phyloP scores from a whole-genome alignment of 2,888 invertebrate genomes.

The Nomada fucata region DNA sequence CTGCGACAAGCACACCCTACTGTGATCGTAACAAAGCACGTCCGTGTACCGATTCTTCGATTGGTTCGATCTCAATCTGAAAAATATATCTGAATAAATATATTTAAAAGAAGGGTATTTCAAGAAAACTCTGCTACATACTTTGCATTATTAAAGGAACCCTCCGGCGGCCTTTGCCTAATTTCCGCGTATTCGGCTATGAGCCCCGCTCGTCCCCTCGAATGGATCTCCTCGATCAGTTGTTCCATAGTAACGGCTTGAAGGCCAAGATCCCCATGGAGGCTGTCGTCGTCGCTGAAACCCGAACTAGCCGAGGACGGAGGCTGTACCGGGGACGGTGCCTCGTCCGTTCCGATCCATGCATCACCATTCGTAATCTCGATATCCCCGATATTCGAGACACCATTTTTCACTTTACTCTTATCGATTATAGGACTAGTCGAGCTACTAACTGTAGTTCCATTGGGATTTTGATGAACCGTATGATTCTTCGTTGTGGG shows the following conservation, averaged over 20 bases:
- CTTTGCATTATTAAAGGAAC: conserved; percentile 95
- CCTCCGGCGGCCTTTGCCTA: conserved; percentile 92
- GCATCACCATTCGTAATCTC: conserved; percentile 84
- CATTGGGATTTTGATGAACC: conserved; percentile 73
- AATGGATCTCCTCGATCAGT: conserved; percentile 90
- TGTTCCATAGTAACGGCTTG: conserved; percentile 90
- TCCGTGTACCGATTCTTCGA: conserved; percentile 97
- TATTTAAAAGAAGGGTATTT: not conserved
- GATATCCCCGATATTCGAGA: conserved; percentile 83
- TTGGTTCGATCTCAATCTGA: conserved; percentile 88
- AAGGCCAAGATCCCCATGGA: conserved; percentile 88
- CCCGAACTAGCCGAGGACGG: conserved; percentile 92
- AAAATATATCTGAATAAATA: not conserved
- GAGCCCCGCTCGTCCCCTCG: conserved; percentile 92
- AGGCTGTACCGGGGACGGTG: conserved; percentile 86
- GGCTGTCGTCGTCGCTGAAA: conserved; percentile 95
- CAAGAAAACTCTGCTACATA: conserved; percentile 81
- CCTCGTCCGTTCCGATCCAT: conserved; percentile 85
- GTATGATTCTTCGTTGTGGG: conserved; percentile 76
- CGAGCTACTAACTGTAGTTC: conserved; percentile 75
- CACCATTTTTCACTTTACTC: conserved; percentile 78
- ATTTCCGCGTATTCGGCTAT: conserved; percentile 95
- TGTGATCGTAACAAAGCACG: conserved; percentile 98
- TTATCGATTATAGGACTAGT: conserved; percentile 83
- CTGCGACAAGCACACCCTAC: conserved; percentile 93